phyloP scores from a whole-genome alignment of 2,797 vertebrate genomes.

The Pyrocephalus nanus region DNA sequence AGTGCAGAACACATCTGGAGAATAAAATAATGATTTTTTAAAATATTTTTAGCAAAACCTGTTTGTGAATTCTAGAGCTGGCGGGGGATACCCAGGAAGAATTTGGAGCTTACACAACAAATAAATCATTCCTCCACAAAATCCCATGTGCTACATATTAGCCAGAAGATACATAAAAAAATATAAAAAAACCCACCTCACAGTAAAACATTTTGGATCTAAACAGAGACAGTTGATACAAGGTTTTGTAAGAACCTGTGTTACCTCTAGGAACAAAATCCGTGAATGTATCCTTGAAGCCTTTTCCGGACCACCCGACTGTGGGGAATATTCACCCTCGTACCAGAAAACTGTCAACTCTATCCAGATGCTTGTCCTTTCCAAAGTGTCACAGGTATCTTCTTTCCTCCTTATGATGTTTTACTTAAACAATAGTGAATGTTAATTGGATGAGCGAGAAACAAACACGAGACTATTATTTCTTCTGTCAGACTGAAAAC shows the following conservation, averaged over 20 bases:
- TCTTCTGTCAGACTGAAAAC: neutral
- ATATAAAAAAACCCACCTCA: neutral
- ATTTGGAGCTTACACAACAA: neutral
- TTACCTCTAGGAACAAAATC: constrained; percentile 80
- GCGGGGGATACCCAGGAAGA: neutral
- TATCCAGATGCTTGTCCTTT: constrained; percentile 83
- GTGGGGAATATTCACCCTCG: constrained; percentile 89
- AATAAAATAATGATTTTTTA: neutral
- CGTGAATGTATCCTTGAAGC: constrained; percentile 86
- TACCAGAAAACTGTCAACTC: constrained; percentile 95
- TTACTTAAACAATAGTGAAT: neutral
- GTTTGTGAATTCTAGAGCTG: neutral
- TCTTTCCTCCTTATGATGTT: neutral
- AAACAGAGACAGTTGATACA: neutral
- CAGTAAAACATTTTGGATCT: neutral
- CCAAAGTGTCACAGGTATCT: constrained; percentile 83
- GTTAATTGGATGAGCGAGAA: neutral
- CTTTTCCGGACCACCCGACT: constrained; percentile 89
- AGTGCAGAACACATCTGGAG: neutral
- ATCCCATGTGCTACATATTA: neutral
- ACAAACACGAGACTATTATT: neutral
- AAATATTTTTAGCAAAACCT: neutral
- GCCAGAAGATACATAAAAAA: neutral
- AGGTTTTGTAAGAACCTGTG: neutral
- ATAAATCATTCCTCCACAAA: neutral